Base-by-base conservation (phyloP, 2,113 vertebrate species). In the Mesocricetus auratus region DNA sequence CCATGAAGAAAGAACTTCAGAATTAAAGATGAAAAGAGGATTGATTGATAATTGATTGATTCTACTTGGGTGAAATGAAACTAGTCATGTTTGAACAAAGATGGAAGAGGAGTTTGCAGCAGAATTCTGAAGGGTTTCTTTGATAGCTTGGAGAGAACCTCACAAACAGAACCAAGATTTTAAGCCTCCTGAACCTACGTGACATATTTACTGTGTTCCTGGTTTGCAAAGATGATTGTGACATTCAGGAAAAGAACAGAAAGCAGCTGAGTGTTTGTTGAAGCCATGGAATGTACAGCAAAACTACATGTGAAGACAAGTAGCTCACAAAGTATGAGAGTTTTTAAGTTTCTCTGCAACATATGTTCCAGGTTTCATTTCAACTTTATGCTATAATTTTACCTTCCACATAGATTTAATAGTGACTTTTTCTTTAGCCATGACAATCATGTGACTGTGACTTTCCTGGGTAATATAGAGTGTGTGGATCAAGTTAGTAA, bases 91-190 rank as follows among this genome's bases (percentile, higher is more conserved):
- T 85, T 33, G 16, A 85, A 66, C 1, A 87, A 81, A 91, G 7
- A 79, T 64, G 73, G 45, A 79, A 86, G 86, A 90, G 12, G 45
- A n/a, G 1, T 86, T 86, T 93, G n/a, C 15, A 21, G 4, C 4
- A 9, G 66, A 77, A 96, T 66, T 68, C 8, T 89, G 82, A 91
- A 89, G 9, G 15, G 33, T n/a, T 73, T 81, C 22, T 93, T 85
- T 33, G 83, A 79, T 58, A 68, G 13, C 10, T 58, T 45, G 79
- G 8, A 78, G 2, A 69, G 26, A 86, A 88, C 71, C 17, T 68
- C 68, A 36, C 8, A 22, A 86, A 47, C 64, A 86, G 1, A 24
- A 69, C 66, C 33, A 77, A 21, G 0, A 31, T 87, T 86, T 78
- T 93, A 60, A 91, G 19, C 10, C 36, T 95, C 36, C 45, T 62